Conservation (phyloP, 1,140 invertebrate species). For the Caerostris darwini region DNA sequence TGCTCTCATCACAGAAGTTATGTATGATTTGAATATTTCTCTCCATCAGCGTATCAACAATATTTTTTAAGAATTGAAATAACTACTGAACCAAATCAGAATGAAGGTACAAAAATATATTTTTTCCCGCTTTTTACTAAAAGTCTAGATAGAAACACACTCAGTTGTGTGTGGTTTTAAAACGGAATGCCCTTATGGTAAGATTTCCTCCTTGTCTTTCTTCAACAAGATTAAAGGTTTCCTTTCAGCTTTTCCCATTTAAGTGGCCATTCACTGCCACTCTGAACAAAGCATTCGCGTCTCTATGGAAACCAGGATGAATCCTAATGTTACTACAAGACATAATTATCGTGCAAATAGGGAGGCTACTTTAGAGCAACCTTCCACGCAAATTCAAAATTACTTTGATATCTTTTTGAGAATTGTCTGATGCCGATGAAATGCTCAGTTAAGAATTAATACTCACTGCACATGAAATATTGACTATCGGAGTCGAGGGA, state of each 20-base stretch:
- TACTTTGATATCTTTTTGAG: conserved; percentile 51
- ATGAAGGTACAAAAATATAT: conserved; percentile 60
- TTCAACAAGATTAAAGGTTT: conserved; percentile 66
- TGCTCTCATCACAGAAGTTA: not conserved
- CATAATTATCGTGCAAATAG: conserved; percentile 64
- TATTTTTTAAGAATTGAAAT: conserved; percentile 14
- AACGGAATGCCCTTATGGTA: conserved; percentile 56
- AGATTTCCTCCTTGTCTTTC: conserved; percentile 41
- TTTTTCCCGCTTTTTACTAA: conserved; percentile 40
- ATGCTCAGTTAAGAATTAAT: conserved; percentile 70
- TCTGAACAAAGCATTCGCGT: conserved; percentile 68
- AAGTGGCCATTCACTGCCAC: conserved; percentile 65
- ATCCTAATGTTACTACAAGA: conserved; percentile 69
- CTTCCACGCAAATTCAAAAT: conserved; percentile 64
- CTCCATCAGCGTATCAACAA: not conserved
- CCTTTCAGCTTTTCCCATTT: conserved; percentile 69
- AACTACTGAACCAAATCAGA: conserved; percentile 19
- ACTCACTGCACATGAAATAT: not conserved
- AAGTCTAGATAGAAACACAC: conserved; percentile 55
- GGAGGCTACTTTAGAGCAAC: conserved; percentile 43
- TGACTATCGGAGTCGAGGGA: not conserved
- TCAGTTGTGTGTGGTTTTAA: conserved; percentile 64
- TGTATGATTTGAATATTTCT: not conserved
- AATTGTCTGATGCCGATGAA: conserved; percentile 22
- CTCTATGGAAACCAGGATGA: conserved; percentile 68